Evolutionary conservation across 2,797 vertebrate genomes (phyloP).

Genomic region (Prunella strophiata): DNA sequence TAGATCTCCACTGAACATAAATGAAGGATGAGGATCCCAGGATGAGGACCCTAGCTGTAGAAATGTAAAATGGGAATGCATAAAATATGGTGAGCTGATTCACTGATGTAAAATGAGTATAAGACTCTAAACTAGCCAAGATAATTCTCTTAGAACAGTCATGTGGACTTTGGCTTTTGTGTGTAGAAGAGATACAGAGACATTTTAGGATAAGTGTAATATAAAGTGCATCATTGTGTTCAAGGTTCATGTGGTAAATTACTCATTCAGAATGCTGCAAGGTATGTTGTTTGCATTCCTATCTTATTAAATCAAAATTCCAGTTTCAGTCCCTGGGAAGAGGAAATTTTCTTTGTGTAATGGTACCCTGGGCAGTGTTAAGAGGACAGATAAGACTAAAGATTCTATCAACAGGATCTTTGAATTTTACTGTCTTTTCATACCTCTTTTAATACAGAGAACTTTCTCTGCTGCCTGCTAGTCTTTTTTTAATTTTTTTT

Average conservation of each 20-base stretch:
- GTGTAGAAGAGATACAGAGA: not conserved
- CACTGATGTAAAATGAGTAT: not conserved
- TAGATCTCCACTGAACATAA: not conserved
- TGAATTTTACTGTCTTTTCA: not conserved
- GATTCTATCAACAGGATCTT: not conserved
- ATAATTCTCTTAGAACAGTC: not conserved
- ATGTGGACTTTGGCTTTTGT: not conserved
- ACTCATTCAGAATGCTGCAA: not conserved
- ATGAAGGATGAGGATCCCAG: not conserved
- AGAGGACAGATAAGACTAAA: not conserved
- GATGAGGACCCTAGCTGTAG: not conserved
- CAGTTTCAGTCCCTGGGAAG: not conserved
- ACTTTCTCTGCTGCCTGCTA: not conserved
- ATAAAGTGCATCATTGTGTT: not conserved
- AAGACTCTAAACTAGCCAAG: not conserved
- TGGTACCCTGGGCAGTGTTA: not conserved
- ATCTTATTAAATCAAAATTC: not conserved
- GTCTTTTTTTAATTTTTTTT: not conserved
- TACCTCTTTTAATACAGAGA: not conserved
- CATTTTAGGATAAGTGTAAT: not conserved
- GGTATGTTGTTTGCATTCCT: not conserved
- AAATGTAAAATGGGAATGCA: not conserved
- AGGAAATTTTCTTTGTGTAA: not conserved
- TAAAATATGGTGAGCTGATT: not conserved
- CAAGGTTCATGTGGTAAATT: not conserved